phyloP scores from a whole-genome alignment of 2,797 vertebrate genomes.

The Salmo trutta region DNA sequence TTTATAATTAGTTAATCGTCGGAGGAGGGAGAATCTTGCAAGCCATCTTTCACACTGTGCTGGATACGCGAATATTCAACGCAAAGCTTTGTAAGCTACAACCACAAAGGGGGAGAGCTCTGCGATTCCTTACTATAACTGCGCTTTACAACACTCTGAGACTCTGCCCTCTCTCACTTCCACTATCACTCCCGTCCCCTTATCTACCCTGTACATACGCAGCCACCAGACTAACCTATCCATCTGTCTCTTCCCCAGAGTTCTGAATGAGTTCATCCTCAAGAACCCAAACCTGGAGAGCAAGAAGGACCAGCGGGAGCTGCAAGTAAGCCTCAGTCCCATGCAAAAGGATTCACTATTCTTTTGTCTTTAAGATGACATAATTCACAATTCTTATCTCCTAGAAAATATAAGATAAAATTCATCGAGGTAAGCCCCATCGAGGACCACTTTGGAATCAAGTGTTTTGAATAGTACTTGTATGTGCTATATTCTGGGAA shows the following conservation, averaged over 20 bases:
- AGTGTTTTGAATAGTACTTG: no score
- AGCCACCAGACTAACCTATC: background rate
- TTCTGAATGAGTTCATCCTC: slow-evolving; percentile 98
- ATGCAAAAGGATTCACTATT: background rate
- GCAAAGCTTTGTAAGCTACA: no score
- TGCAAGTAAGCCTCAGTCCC: slow-evolving; percentile 81
- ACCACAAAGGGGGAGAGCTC: no score
- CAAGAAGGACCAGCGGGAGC: slow-evolving; percentile 98
- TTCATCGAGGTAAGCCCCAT: no score
- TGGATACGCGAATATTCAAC: no score
- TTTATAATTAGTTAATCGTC: no score
- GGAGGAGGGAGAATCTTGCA: no score
- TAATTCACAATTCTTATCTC: background rate
- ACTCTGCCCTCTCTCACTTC: slow-evolving; percentile 13
- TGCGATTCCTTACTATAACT: background rate
- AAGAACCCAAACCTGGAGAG: slow-evolving; percentile 97
- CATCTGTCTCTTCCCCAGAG: slow-evolving; percentile 62
- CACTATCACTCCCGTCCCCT: background rate
- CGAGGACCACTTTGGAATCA: no score
- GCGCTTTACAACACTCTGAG: background rate
- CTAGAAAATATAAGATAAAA: no score
- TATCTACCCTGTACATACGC: background rate
- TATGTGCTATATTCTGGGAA: no score
- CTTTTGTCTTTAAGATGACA: background rate
- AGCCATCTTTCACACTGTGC: no score